Evolutionary conservation across 2,113 vertebrate genomes (phyloP), one percentile per base, ranked within the genome.

Genomic region (Chunga burmeisteri): DNA sequence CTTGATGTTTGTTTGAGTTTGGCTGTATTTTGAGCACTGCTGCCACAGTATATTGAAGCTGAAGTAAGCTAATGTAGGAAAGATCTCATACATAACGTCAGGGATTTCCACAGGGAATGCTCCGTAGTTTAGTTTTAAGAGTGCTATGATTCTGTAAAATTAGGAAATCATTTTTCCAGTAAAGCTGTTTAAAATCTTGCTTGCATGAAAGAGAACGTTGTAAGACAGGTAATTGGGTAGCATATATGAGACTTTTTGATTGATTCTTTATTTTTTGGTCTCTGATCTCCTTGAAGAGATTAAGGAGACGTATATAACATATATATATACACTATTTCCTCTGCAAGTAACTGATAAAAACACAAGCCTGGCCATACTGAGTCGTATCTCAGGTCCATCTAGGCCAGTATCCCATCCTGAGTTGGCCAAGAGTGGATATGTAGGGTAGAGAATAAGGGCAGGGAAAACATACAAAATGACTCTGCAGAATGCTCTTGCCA

Each of bases 11-110:
- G 59, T 74, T 89, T 81, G 36, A 85, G 55, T 93, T 91, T 94
- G 80, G 49, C 93, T 94, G 66, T 73, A 11, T 93, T 91, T 93
- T 93, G 67, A 93, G 46, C 65, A 19, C 61, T 93, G n/a, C 75
- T 93, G 4, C 81, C 38, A 30, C 46, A 38, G 12, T 44, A 18
- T 67, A 34, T 40, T 72, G 62, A 47, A 55, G 38, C 18, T 62
- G 65, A 88, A 83, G 42, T 67, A 66, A 71, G 47, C 25, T 66
- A 75, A 22, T 20, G 11, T 42, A 50, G 34, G 8, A 73, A 83
- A 56, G 29, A 46, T 62, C 26, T 74, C 14, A 11, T 52, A 6
- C 49, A 72, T 66, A 46, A 46, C 4, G 1, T 66, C 70, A 53
- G 38, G 70, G 81, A 71, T 94, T 77, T 80, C 46, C 62, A 38